Evolutionary conservation across 2,797 vertebrate species (phyloP).

Genomic region (Merluccius polli): DNA sequence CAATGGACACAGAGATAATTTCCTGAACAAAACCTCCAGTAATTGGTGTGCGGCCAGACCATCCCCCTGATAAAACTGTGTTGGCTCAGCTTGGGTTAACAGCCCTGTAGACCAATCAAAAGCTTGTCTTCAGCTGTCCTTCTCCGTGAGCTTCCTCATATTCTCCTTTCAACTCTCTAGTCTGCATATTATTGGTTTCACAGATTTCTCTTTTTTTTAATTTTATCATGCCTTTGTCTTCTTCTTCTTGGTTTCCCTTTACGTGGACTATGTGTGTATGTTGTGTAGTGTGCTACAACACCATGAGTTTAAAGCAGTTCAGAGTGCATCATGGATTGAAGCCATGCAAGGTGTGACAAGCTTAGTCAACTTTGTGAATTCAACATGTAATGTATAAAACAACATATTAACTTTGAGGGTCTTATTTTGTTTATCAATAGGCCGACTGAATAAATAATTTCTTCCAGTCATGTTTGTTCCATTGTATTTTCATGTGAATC

Average conservation of each 20-base stretch:
- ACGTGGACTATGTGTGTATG: neutral
- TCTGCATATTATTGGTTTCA: neutral
- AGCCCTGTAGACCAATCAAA: slow-evolving; percentile 33
- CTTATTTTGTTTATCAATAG: neutral
- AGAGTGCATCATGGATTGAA: neutral
- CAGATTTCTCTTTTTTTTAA: slow-evolving; percentile 2
- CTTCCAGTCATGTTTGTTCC: neutral
- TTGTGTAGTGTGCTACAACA: too few relatives aligned
- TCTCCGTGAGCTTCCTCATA: slow-evolving; percentile 40
- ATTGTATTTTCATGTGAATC: neutral
- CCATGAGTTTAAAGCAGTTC: too few relatives aligned
- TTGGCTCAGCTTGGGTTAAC: slow-evolving; percentile 41
- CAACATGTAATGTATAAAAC: neutral
- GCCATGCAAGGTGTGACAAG: neutral
- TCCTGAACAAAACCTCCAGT: slow-evolving; percentile 67
- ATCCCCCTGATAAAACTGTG: slow-evolving; percentile 47
- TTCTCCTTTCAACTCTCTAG: slow-evolving; percentile 27
- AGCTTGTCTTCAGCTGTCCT: slow-evolving; percentile 9
- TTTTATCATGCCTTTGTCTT: neutral
- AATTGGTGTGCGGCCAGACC: slow-evolving; percentile 68
- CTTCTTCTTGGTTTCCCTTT: neutral
- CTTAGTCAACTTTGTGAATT: neutral
- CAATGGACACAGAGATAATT: slow-evolving; percentile 71
- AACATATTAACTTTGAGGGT: neutral
- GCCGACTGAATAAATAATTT: neutral